Percentiles rank a stretch among this genome's conserved stretches.
Evolutionary conservation across 2,888 invertebrate species (phyloP).

Genomic region (Drosophila multiciliata): DNA sequence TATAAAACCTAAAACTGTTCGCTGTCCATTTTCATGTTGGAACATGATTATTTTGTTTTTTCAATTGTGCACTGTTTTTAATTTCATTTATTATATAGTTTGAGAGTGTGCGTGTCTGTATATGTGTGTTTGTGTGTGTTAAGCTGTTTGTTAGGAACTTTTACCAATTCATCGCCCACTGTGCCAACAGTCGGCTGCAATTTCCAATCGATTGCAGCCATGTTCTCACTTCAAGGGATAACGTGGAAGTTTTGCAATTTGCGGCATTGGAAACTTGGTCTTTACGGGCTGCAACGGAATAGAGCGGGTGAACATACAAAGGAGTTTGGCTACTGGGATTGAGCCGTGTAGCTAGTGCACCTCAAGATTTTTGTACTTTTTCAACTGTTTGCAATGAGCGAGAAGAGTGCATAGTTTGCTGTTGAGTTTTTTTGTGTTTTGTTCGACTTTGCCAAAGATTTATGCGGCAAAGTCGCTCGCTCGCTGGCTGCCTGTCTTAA

Average conservation of each 20-base stretch:
- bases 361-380: conserved; percentile 76
- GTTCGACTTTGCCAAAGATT: conserved; percentile 71
- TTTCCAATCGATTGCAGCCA: conserved; percentile 79
- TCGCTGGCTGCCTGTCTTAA: conserved; percentile 57
- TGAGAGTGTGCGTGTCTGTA: background rate
- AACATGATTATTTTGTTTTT: too few relatives aligned
- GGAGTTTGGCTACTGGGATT: background rate
- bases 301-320: background rate
- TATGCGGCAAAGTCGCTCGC: conserved; percentile 74
- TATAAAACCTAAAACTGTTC: background rate
- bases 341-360: conserved; percentile 31
- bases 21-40: background rate
- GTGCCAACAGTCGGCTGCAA: conserved; percentile 59
- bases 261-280: conserved; percentile 76
- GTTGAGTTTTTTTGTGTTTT: conserved; percentile 35
- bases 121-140: background rate
- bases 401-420: conserved; percentile 19
- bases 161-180: conserved; percentile 31
- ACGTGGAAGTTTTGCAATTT: conserved; percentile 79
- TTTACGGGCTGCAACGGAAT: conserved; percentile 34
- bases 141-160: conserved; percentile 16
- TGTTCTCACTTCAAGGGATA: conserved; percentile 80
- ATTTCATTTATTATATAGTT: conserved; percentile 18
- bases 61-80: conserved; percentile 8
- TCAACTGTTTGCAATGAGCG: conserved; percentile 28